These are phyloP conservation scores for Onychostoma macrolepis DNA, from an alignment of 2,113 vertebrate species.

Conservation along the genomic window DNA sequence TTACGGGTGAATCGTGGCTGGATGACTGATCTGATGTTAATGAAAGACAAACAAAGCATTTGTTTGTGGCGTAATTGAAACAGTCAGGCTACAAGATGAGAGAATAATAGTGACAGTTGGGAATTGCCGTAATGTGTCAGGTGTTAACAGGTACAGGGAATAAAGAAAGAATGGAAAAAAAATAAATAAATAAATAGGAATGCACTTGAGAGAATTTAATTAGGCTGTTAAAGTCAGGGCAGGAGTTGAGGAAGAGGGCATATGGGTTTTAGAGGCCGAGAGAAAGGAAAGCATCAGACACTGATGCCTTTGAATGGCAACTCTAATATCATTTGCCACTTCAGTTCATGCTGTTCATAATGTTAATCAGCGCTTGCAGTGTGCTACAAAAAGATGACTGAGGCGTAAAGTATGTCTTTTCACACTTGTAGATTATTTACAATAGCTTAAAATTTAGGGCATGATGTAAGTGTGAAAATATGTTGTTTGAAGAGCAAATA, in stretches of 20 bases:
- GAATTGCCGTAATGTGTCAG: conserved; percentile 71
- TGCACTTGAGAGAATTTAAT: conserved; percentile 53
- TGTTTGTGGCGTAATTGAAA: conserved; percentile 64
- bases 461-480: conserved; percentile 34
- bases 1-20: conserved; percentile 75
- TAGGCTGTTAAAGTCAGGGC: conserved; percentile 34
- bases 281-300: conserved; percentile 18
- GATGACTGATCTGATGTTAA: conserved; percentile 79
- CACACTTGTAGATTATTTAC: conserved; percentile 44
- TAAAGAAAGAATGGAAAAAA: too few species aligned
- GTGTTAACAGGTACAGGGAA: conserved; percentile 52
- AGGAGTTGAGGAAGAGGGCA: conserved; percentile 45
- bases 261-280: not conserved
- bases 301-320: conserved; percentile 25
- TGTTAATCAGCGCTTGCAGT: conserved; percentile 44
- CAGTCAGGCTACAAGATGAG: conserved; percentile 69
- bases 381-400: conserved; percentile 10
- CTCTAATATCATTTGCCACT: conserved; percentile 27
- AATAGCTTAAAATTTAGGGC: conserved; percentile 41
- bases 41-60: conserved; percentile 84
- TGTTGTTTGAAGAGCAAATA: conserved; percentile 33
- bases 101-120: conserved; percentile 63
- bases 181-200: not conserved
- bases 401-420: conserved; percentile 26
- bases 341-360: conserved; percentile 30